Base-by-base conservation (phyloP, 2,797 vertebrate genomes). In the Sibirionetta formosa region DNA sequence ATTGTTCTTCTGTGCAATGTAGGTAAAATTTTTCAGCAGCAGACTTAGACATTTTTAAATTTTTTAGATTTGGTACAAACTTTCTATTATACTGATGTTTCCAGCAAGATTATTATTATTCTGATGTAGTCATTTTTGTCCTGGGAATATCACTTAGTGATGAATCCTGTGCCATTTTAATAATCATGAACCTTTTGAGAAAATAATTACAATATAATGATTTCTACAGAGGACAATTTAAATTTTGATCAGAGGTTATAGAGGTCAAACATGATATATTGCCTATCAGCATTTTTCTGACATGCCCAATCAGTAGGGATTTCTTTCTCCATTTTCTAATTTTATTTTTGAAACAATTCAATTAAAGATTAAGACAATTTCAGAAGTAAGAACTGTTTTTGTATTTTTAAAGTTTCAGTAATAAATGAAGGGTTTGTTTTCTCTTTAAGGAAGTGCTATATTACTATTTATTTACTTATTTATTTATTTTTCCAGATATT, bases 121-220 rank as follows among this genome's bases (percentile, higher is more conserved):
- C 16, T 81, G 44, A 65, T 91, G 16, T 46, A 86, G 90, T 83
- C 11, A 40, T 77, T 92, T 85, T 92, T 27, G 14, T 85, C 90
- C 78, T 86, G 75, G 72, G 79, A 92, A 73, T 95, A 96, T 86
- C 80, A 42, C 54, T 95, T 89, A 68, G 38, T 51, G 78, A 87
- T 94, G 66, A 94, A 87, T 87, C 58, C 33, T 90, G 22, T 76
- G 36, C 78, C 22, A 48, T 95, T 97, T 90, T 95, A 96, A 93
- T 95, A 83, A 94, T 95, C 65, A 68, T 77, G 77, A 90, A 40
- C 27, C 65, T 90, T 96, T 93, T 89, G 93, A 94, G 89, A 92
- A 96, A 97, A 96, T 91, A 93, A 96, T 97, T 96, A 68, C 36
- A 61, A 86, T 88, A 50, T 83, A 95, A 96, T 92, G 71, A 86